Conservation (phyloP, 2,888 invertebrate genomes). For the Plebejus anna region DNA sequence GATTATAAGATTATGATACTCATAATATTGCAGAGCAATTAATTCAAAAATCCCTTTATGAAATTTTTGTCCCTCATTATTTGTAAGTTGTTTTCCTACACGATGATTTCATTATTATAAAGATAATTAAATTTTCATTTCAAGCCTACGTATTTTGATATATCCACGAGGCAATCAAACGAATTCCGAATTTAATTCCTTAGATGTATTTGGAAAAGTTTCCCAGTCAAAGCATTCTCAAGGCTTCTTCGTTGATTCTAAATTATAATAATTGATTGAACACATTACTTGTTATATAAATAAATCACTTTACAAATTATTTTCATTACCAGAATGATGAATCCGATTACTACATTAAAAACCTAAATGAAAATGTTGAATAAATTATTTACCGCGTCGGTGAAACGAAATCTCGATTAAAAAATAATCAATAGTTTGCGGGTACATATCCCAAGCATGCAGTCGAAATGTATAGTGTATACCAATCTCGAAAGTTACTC, state of each 20-base stretch:
- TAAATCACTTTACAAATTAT: neutral
- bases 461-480: slow-evolving; percentile 72
- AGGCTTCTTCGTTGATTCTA: neutral
- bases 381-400: neutral
- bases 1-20: slow-evolving; percentile 76
- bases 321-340: neutral
- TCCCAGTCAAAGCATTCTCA: neutral
- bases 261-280: neutral
- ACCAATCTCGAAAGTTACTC: slow-evolving; percentile 76
- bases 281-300: neutral
- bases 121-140: slow-evolving; percentile 40
- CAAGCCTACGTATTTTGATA: slow-evolving; percentile 24
- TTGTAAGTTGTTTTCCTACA: slow-evolving; percentile 49
- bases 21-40: slow-evolving; percentile 73
- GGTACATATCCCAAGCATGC: slow-evolving; percentile 55
- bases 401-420: slow-evolving; percentile 36
- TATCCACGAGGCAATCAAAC: neutral
- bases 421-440: slow-evolving; percentile 37
- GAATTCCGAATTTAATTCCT: neutral
- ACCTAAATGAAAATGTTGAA: neutral
- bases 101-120: slow-evolving; percentile 44
- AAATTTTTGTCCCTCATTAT: slow-evolving; percentile 63
- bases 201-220: neutral
- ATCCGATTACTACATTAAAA: neutral
- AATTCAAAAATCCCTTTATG: slow-evolving; percentile 63